Percentiles rank a stretch among this genome's conserved stretches.
These are phyloP conservation scores for Pararge aegeria DNA, from an alignment of 1,140 invertebrate genomes.

Conservation along the genomic window DNA sequence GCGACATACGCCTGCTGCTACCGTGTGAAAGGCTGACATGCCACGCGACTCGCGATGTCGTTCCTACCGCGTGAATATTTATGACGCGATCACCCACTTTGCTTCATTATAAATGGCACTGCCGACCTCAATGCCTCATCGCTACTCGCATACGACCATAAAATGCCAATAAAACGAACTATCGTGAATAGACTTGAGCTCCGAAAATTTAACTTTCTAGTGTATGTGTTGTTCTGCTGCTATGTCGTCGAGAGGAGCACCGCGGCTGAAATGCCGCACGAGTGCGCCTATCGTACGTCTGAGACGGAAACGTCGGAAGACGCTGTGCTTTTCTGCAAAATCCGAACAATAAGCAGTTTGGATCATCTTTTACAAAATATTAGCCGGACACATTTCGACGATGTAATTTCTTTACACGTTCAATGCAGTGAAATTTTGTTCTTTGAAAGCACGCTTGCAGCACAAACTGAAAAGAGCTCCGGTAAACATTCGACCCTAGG, in stretches of 20 bases:
- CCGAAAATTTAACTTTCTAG: constrained; percentile 67
- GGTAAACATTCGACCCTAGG: constrained; percentile 66
- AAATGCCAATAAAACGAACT: constrained; percentile 75
- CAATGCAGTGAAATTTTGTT: constrained; percentile 90
- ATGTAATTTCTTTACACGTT: constrained; percentile 83
- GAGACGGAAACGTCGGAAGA: constrained; percentile 67
- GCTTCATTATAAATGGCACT: constrained; percentile 70
- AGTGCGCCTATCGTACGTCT: constrained; percentile 69
- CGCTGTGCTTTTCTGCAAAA: constrained; percentile 72
- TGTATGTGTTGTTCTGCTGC: constrained; percentile 73
- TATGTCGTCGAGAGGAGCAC: constrained; percentile 57
- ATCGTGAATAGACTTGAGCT: constrained; percentile 63
- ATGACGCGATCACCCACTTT: constrained; percentile 65
- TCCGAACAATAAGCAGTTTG: constrained; percentile 72
- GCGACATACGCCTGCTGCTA: constrained; percentile 38
- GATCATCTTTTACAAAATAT: constrained; percentile 73
- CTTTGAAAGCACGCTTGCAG: constrained; percentile 85
- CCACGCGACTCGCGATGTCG: constrained; percentile 71
- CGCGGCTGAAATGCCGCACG: constrained; percentile 70
- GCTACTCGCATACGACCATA: constrained; percentile 52
- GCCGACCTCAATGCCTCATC: constrained; percentile 55
- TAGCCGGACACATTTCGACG: constrained; percentile 63
- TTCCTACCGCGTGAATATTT: constrained; percentile 66
- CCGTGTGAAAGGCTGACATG: constrained; percentile 43
- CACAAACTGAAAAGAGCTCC: constrained; percentile 51